Percentiles rank a stretch among this genome's conserved stretches.
Evolutionary conservation across 2,888 invertebrate genomes (phyloP).

Genomic region (Autographa gamma): DNA sequence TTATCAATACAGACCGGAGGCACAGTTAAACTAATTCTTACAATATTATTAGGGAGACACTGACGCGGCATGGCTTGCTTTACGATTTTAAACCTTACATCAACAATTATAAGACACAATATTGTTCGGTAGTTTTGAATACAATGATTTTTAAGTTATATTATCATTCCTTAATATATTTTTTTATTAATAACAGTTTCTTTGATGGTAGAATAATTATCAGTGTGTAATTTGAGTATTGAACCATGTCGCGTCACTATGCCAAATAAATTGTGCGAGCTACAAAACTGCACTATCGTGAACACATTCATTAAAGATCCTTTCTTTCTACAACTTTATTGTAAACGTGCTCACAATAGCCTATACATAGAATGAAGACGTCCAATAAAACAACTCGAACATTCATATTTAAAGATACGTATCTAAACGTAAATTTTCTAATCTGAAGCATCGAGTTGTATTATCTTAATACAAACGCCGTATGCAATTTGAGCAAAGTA

Average conservation of each 20-base stretch:
- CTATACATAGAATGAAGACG: constrained; percentile 38
- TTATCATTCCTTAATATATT: no score
- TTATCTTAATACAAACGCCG: constrained; percentile 12
- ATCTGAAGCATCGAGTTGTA: neutral
- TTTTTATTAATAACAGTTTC: no score
- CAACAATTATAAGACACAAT: neutral
- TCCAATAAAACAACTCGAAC: constrained; percentile 1
- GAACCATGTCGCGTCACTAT: constrained; percentile 18
- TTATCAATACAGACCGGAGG: constrained; percentile 17
- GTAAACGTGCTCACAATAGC: constrained; percentile 4
- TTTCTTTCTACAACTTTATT: neutral
- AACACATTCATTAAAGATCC: neutral
- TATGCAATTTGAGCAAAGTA: constrained; percentile 22
- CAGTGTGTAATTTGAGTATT: neutral
- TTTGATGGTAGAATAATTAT: no score
- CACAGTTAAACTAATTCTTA: constrained; percentile 19
- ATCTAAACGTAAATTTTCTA: neutral
- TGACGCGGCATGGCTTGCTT: constrained; percentile 7
- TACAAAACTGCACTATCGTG: constrained; percentile 8
- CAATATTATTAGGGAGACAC: constrained; percentile 12
- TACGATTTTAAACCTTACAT: neutral
- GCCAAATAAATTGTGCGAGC: constrained; percentile 18
- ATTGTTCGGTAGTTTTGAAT: neutral
- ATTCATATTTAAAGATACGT: neutral
- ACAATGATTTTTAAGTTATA: no score